phyloP scores from a whole-genome alignment of 2,888 invertebrate genomes.

The Drosophila rellima region DNA sequence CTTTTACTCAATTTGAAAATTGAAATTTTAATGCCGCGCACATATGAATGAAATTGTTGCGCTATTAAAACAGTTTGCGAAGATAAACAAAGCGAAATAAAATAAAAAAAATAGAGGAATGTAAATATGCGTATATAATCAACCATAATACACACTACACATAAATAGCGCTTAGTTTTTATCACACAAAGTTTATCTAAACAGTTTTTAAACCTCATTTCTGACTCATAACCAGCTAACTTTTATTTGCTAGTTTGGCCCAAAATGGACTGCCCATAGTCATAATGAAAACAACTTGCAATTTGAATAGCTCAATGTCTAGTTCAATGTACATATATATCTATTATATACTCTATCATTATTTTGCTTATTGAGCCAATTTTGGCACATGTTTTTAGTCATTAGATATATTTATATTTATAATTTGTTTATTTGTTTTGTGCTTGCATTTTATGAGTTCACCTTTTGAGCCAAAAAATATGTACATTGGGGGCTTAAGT shows the following conservation, averaged over 20 bases:
- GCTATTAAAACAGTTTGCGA: constrained; percentile 58
- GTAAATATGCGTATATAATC: constrained; percentile 43
- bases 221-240: constrained; percentile 42
- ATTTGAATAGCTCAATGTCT: constrained; percentile 21
- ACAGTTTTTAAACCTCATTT: constrained; percentile 7
- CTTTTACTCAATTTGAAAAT: constrained; percentile 56
- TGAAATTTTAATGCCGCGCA: constrained; percentile 62
- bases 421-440: constrained; percentile 52
- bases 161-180: constrained; percentile 18
- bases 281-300: constrained; percentile 24
- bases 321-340: constrained; percentile 11
- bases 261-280: constrained; percentile 24
- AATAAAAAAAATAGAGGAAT: constrained; percentile 26
- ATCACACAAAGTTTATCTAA: constrained; percentile 31
- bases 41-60: constrained; percentile 63
- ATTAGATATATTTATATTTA: constrained; percentile 43
- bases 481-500: constrained; percentile 58
- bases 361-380: constrained; percentile 13
- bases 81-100: constrained; percentile 58
- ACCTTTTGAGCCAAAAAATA: constrained; percentile 37
- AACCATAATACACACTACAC: constrained; percentile 16
- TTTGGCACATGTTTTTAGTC: constrained; percentile 33
- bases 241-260: constrained; percentile 25
- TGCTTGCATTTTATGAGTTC: constrained; percentile 34
- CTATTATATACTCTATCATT: not conserved